phyloP scores from a whole-genome alignment of 2,888 invertebrate species.

The Falcaria lacertinaria region DNA sequence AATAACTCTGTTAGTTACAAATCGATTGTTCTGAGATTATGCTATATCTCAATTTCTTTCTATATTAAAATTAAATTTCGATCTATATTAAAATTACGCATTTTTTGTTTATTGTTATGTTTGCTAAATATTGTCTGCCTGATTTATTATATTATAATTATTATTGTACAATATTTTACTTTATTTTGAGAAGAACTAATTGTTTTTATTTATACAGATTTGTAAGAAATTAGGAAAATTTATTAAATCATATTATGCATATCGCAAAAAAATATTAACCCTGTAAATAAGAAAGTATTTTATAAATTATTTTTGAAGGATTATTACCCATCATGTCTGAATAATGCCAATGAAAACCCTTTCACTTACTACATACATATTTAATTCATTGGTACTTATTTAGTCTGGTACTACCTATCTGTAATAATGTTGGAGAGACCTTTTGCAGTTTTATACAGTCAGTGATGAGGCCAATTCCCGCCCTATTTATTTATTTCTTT shows the following conservation, averaged over 20 bases:
- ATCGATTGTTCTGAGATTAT: constrained; percentile 60
- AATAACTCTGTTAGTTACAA: constrained; percentile 32
- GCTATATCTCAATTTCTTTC: no score
- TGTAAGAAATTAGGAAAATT: constrained; percentile 59
- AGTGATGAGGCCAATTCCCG: constrained; percentile 45
- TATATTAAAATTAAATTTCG: no score
- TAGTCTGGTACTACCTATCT: constrained; percentile 22
- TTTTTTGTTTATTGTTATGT: constrained; percentile 73
- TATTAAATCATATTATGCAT: constrained; percentile 60
- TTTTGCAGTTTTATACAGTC: constrained; percentile 39
- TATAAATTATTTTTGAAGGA: constrained; percentile 50
- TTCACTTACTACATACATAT: constrained; percentile 10
- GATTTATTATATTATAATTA: constrained; percentile 59
- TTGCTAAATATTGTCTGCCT: constrained; percentile 59
- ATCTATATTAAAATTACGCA: constrained; percentile 33
- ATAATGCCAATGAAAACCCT: constrained; percentile 24
- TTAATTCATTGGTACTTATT: constrained; percentile 30
- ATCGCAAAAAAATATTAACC: constrained; percentile 52
- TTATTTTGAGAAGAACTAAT: constrained; percentile 52
- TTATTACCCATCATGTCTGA: constrained; percentile 24
- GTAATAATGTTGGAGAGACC: constrained; percentile 42
- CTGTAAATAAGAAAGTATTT: constrained; percentile 66
- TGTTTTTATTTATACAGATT: constrained; percentile 65
- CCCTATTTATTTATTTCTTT: constrained; percentile 47
- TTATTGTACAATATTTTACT: constrained; percentile 59